phyloP scores from a whole-genome alignment of 2,888 invertebrate genomes.

The Crematogaster levior region DNA sequence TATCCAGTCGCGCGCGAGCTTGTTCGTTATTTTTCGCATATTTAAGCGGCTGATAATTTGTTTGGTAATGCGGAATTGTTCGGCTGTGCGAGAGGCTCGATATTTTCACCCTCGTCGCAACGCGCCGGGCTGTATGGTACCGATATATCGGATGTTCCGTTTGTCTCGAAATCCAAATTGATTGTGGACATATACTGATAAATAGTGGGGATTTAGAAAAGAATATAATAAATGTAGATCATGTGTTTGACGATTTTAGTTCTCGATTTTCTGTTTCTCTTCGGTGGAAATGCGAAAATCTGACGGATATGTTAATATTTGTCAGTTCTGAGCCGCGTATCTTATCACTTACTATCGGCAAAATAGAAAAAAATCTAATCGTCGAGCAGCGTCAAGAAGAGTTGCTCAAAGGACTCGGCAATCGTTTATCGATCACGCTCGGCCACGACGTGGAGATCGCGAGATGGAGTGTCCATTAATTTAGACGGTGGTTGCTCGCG shows the following conservation, averaged over 20 bases:
- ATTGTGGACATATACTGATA: neutral
- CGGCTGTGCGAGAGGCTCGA: constrained; percentile 20
- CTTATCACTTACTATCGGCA: neutral
- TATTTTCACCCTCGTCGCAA: constrained; percentile 33
- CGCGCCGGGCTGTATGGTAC: neutral
- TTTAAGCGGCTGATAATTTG: constrained; percentile 68
- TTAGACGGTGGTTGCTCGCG: constrained; percentile 56
- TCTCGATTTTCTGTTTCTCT: neutral
- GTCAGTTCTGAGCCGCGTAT: neutral
- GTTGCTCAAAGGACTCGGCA: neutral
- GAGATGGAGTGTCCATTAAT: constrained; percentile 71
- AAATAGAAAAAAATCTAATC: neutral
- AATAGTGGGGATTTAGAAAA: neutral
- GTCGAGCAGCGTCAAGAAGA: neutral
- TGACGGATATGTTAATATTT: neutral
- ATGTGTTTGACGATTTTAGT: neutral
- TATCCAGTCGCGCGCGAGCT: constrained; percentile 37
- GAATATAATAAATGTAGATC: neutral
- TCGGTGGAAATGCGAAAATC: neutral
- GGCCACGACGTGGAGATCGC: neutral
- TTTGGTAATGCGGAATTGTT: constrained; percentile 65
- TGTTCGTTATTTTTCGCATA: constrained; percentile 61
- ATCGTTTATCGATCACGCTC: constrained; percentile 20
- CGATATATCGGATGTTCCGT: constrained; percentile 19
- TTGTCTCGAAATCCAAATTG: neutral